Conservation (phyloP, 2,888 invertebrate genomes). For the Hartigia nigra region DNA sequence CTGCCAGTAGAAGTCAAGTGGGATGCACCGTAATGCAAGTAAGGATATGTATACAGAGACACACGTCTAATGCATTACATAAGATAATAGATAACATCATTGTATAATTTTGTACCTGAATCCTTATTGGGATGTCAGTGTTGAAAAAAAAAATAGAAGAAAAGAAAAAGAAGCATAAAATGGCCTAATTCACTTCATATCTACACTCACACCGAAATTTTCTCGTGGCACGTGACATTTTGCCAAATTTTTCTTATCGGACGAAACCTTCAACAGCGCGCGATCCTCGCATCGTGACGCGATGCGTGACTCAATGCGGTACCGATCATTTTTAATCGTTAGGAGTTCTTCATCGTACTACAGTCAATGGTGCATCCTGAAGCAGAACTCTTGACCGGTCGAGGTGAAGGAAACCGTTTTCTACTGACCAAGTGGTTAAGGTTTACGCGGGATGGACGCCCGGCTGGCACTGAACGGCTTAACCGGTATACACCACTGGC, state of each 20-base stretch:
- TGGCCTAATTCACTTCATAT: background rate
- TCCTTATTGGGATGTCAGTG: background rate
- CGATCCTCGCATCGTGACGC: conserved; percentile 2
- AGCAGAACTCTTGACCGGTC: background rate
- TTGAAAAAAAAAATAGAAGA: background rate
- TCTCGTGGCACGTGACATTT: background rate
- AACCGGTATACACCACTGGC: conserved; percentile 54
- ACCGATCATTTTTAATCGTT: conserved; percentile 20
- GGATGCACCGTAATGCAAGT: background rate
- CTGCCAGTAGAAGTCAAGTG: background rate
- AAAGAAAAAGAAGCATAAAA: background rate
- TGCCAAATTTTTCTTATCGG: background rate
- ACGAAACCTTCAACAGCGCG: background rate
- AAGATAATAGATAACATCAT: background rate
- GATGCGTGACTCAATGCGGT: background rate
- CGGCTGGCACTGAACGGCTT: conserved; percentile 54
- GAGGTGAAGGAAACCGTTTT: background rate
- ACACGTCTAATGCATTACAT: background rate
- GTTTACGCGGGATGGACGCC: conserved; percentile 51
- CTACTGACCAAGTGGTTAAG: conserved; percentile 36
- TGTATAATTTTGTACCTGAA: background rate
- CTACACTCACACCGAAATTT: background rate
- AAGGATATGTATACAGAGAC: background rate
- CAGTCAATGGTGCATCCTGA: conserved; percentile 34
- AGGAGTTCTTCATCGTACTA: conserved; percentile 11